Conservation (phyloP, 2,113 vertebrate species). For the Phyllostomus hastatus region DNA sequence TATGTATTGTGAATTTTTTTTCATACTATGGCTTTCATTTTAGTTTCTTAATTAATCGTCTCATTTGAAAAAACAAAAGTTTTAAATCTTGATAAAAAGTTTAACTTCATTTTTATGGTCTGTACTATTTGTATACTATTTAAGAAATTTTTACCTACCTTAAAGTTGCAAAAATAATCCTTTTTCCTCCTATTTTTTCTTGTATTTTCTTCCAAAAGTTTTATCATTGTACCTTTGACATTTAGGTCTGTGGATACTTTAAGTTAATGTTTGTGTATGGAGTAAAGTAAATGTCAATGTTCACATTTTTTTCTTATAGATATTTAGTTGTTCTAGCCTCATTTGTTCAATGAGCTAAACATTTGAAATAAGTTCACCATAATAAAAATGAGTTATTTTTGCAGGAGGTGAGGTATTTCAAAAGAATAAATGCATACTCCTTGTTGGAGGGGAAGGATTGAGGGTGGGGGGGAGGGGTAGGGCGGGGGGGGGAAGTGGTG, state of each 20-base stretch:
- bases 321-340: background rate
- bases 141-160: background rate
- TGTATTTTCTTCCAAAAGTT: background rate
- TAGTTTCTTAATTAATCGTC: background rate
- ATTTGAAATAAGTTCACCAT: background rate
- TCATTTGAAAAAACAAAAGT: background rate
- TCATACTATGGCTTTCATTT: background rate
- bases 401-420: rapidly evolving
- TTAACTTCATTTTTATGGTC: background rate
- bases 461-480: no score
- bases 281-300: background rate
- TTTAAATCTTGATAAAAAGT: background rate
- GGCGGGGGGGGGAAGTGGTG: no score
- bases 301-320: background rate
- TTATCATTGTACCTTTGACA: no score
- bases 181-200: background rate
- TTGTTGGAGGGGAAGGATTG: no score
- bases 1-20: background rate
- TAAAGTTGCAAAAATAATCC: background rate
- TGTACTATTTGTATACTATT: background rate
- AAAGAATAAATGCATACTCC: background rate
- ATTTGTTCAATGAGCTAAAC: background rate
- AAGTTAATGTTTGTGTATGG: background rate
- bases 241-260: background rate
- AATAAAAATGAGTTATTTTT: background rate